Percentiles rank a stretch among this genome's conserved stretches.
Conservation (phyloP, 1,140 invertebrate species). For the Rhizoglyphus robini region DNA sequence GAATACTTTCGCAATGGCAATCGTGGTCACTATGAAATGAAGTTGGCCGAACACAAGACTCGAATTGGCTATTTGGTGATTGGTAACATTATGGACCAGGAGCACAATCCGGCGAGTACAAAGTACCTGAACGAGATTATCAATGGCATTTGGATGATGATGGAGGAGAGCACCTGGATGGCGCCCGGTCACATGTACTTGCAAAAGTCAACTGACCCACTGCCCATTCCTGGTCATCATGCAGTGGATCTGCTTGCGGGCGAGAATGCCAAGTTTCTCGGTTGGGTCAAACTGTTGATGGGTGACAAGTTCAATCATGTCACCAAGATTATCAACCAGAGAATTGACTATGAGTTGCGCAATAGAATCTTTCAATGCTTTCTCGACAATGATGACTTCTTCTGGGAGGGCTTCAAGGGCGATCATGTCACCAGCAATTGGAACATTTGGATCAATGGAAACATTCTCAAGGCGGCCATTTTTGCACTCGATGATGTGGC, state of each 20-base stretch:
- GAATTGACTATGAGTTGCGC: conserved; percentile 14
- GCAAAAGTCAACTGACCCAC: background rate
- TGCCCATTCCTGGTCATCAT: background rate
- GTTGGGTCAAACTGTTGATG: background rate
- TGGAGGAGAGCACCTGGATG: conserved; percentile 13
- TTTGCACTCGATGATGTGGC: background rate
- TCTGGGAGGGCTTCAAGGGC: background rate
- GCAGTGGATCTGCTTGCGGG: background rate
- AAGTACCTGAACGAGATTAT: conserved; percentile 17
- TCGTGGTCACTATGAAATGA: background rate
- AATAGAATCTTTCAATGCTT: conserved; percentile 11
- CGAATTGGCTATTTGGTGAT: background rate
- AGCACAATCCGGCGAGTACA: background rate
- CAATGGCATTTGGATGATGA: conserved; percentile 14
- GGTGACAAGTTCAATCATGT: conserved; percentile 12
- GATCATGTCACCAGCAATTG: background rate
- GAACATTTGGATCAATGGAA: conserved; percentile 14
- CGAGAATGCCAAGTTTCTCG: background rate
- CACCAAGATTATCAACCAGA: background rate
- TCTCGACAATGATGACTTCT: conserved; percentile 16
- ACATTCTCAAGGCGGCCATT: background rate
- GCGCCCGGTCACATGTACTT: background rate
- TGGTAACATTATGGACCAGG: background rate
- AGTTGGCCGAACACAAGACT: background rate
- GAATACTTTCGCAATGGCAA: background rate